These are phyloP conservation scores for Karalla daura DNA, from an alignment of 2,797 vertebrate genomes.

Conservation along the genomic window DNA sequence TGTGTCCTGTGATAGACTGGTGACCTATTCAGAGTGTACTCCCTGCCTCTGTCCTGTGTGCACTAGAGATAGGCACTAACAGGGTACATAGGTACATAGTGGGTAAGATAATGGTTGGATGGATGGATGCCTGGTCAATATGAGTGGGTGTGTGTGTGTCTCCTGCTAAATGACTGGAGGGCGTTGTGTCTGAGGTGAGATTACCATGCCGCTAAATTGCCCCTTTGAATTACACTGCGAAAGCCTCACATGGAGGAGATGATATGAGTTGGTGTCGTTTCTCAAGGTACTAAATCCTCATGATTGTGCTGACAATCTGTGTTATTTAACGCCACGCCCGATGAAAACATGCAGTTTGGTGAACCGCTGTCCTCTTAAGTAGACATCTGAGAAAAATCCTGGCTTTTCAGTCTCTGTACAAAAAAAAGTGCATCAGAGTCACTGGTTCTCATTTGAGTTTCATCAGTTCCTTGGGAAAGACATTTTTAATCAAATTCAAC, in stretches of 20 bases:
- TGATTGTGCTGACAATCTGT: slow-evolving; percentile 15
- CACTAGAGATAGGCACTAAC: too few relatives aligned
- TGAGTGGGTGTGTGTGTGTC: neutral
- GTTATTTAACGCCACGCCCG: slow-evolving; percentile 23
- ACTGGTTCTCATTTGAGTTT: neutral
- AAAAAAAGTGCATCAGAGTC: slow-evolving; percentile 6
- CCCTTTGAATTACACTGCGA: slow-evolving; percentile 30
- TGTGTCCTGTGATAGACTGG: slow-evolving; percentile 13
- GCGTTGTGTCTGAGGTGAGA: slow-evolving; percentile 23
- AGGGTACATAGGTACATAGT: too few relatives aligned
- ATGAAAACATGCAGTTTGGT: neutral
- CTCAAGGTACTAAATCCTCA: slow-evolving; percentile 29
- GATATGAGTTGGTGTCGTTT: slow-evolving; percentile 20
- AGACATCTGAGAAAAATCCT: slow-evolving; percentile 2
- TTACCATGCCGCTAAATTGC: slow-evolving; percentile 28
- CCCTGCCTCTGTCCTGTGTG: too few relatives aligned
- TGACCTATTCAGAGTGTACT: too few relatives aligned
- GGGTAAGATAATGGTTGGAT: too few relatives aligned
- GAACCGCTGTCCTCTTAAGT: neutral
- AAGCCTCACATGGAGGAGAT: neutral
- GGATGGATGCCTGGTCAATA: slow-evolving; percentile 11
- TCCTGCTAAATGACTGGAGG: slow-evolving; percentile 20
- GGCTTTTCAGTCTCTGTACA: neutral
- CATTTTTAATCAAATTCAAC: neutral
- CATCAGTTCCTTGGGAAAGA: neutral